These are phyloP conservation scores for Cavia aperea DNA, from an alignment of 2,113 vertebrate species.

Conservation along the genomic window DNA sequence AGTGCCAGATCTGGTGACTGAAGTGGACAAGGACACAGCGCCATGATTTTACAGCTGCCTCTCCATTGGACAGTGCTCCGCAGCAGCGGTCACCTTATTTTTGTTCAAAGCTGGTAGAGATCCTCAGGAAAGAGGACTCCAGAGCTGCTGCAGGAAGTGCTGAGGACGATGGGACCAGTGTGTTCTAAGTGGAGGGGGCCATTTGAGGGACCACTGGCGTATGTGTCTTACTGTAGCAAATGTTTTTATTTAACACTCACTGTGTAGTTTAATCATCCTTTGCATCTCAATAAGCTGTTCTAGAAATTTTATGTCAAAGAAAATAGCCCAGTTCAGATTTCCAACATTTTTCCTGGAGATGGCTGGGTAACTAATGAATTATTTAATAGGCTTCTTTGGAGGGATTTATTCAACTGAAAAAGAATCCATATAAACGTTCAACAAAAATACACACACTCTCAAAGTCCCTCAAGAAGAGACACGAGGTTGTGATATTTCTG, in stretches of 20 bases:
- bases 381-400: neutral
- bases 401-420: neutral
- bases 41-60: neutral
- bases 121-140: neutral
- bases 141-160: neutral
- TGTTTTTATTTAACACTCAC: neutral
- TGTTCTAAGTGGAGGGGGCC: neutral
- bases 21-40: neutral
- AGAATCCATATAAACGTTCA: neutral
- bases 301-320: neutral
- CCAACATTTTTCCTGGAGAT: neutral
- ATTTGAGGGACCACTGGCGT: rapidly evolving
- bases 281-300: neutral
- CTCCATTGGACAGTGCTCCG: neutral
- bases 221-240: too few species aligned
- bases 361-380: neutral
- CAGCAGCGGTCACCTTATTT: neutral
- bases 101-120: neutral
- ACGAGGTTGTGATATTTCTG: neutral
- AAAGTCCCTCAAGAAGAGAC: neutral
- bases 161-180: neutral
- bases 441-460: neutral
- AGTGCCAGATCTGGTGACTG: neutral
- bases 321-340: neutral
- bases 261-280: neutral